Evolutionary conservation across 2,797 vertebrate species (phyloP), one percentile per base, ranked within the genome.

Genomic region (Bradypodion pumilum): DNA sequence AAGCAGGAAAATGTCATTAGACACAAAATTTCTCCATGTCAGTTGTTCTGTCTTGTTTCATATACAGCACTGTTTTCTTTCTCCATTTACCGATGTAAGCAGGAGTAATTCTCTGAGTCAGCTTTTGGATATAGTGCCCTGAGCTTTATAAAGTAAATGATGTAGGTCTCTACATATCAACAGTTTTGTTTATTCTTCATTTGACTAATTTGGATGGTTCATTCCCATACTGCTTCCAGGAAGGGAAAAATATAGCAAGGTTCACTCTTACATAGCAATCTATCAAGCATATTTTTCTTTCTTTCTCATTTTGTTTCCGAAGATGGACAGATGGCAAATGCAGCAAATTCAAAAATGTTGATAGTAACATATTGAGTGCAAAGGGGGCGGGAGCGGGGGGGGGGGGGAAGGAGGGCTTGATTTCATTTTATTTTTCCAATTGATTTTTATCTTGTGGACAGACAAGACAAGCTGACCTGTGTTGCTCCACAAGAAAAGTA

Each of bases 11-110:
- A 69, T 63, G 72, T 88, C 87, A 89, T 84, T 80, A 83, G 84
- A 91, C 85, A 88, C 88, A 90, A 85, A n/a, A 44, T 87, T 93
- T 91, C 89, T 66, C 82, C 81, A 74, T 89, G 82, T 88, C 78
- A 84, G 70, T 74, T 89, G 86, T 88, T 70, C 40, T 82, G 88
- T 69, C 85, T 89, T 77, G 37, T 87, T 23, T 46, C 80, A 65
- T 80, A 90, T 89, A 89, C 86, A 90, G 75, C 73, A 78, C n/a
- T n/a, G n/a, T n/a, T n/a, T n/a, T n/a, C n/a, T 87, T 88, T 89
- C 69, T 37, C 59, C 15, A 15, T 42, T 40, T 63, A 83, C 70
- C 65, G 8, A 4, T 80, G 40, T 91, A 90, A 92, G 83, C 75
- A 88, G 83, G 85, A 89, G 81, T 90, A 89, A 89, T 88, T 78